Conservation (phyloP, 1,140 invertebrate species). For the Trinorchestia longiramus region DNA sequence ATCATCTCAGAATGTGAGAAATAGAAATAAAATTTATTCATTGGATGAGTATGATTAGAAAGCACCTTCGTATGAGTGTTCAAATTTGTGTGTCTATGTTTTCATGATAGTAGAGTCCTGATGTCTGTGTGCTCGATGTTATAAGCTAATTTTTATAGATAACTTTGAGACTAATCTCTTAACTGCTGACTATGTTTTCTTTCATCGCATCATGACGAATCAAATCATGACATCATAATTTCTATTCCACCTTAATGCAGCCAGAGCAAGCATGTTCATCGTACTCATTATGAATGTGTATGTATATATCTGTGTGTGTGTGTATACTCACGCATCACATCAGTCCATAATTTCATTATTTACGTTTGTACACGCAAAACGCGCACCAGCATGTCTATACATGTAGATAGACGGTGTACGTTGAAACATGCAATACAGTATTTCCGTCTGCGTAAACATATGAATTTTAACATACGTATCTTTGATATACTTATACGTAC, state of each 20-base stretch:
- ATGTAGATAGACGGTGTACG: no score
- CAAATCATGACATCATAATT: not conserved
- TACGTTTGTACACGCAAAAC: not conserved
- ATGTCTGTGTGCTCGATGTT: not conserved
- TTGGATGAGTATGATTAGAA: not conserved
- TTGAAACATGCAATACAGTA: no score
- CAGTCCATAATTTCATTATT: not conserved
- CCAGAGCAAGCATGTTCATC: not conserved
- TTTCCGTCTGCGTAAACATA: no score
- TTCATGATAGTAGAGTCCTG: not conserved
- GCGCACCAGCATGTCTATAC: not conserved
- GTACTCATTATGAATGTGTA: not conserved
- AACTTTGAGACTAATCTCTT: not conserved
- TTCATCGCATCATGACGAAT: not conserved
- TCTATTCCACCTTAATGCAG: not conserved
- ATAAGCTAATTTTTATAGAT: not conserved
- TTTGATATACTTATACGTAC: not conserved
- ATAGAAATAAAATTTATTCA: not conserved
- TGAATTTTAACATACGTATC: not conserved
- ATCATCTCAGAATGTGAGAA: not conserved
- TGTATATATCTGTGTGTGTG: not conserved
- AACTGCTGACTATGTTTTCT: not conserved
- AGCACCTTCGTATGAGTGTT: conserved; percentile 6
- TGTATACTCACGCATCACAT: no score
- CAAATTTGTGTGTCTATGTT: not conserved